Conservation (phyloP, 2,113 vertebrate species). For the Malaclemys terrapin region DNA sequence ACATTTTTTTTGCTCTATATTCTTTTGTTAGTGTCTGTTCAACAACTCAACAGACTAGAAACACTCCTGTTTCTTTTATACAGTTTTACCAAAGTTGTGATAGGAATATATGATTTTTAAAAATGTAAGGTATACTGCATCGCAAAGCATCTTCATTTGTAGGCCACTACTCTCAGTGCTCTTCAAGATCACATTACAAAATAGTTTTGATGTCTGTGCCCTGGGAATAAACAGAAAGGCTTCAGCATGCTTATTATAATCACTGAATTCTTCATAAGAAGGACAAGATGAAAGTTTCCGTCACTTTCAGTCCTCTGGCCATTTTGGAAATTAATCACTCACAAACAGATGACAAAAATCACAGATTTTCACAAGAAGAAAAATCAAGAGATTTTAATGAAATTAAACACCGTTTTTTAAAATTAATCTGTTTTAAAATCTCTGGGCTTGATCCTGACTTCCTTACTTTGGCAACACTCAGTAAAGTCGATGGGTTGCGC, state of each 20-base stretch:
- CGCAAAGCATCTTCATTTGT: not conserved
- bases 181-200: not conserved
- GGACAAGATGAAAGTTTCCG: not conserved
- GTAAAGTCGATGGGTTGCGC: not conserved
- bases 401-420: not conserved
- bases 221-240: not conserved
- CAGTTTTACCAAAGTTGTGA: not conserved
- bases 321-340: not conserved
- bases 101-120: not conserved
- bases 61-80: not conserved
- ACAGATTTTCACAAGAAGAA: not conserved
- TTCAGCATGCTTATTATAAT: not conserved
- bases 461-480: not conserved
- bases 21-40: rapidly evolving
- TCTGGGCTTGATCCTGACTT: not conserved
- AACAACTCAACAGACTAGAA: not conserved
- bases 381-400: not conserved
- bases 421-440: not conserved
- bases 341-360: not conserved
- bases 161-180: not conserved
- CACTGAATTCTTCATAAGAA: not conserved
- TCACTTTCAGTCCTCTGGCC: not conserved
- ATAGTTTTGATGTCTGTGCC: not conserved
- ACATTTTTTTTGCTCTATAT: not conserved
- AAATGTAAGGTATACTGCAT: no score